A percentile compares a stretch with the other conserved stretches of the same genome.
Conservation (phyloP, 1,140 invertebrate species). For the Brachionus asplanchnoidis region DNA sequence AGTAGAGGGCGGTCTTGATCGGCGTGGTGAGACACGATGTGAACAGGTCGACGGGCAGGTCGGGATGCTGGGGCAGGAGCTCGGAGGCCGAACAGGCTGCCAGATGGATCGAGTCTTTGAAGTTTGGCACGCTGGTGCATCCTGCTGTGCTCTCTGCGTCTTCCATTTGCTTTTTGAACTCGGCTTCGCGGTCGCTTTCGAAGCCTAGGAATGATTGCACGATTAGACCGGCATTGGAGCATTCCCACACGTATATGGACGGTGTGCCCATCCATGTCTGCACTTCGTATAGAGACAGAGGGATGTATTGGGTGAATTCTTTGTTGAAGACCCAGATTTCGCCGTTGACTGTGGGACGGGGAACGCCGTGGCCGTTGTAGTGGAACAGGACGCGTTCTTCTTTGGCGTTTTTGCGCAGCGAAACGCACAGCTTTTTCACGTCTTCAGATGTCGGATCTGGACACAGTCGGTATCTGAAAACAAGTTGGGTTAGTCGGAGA, state of each 20-base stretch:
- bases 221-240: constrained; percentile 53
- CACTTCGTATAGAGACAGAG: constrained; percentile 91
- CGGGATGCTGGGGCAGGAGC: constrained; percentile 90
- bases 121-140: constrained; percentile 36
- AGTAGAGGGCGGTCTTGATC: constrained; percentile 75
- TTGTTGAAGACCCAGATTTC: constrained; percentile 99
- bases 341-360: constrained; percentile 91
- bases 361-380: constrained; percentile 98
- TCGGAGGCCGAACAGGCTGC: constrained; percentile 86
- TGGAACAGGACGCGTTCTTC: constrained; percentile 97
- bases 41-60: constrained; percentile 96
- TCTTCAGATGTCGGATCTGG: constrained; percentile 95
- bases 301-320: constrained; percentile 97
- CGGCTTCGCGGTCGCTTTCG: background rate
- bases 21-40: constrained; percentile 95
- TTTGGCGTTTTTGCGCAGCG: constrained; percentile 90
- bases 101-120: constrained; percentile 85
- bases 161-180: background rate
- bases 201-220: background rate
- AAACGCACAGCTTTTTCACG: constrained; percentile 91
- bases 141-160: background rate
- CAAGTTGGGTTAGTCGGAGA: too few relatives aligned
- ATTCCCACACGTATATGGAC: constrained; percentile 98
- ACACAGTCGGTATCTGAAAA: constrained; percentile 77
- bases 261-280: constrained; percentile 98